Percentiles rank a stretch among this genome's conserved stretches.
Evolutionary conservation across 2,113 vertebrate species (phyloP).

Genomic region (Anolis carolinensis): DNA sequence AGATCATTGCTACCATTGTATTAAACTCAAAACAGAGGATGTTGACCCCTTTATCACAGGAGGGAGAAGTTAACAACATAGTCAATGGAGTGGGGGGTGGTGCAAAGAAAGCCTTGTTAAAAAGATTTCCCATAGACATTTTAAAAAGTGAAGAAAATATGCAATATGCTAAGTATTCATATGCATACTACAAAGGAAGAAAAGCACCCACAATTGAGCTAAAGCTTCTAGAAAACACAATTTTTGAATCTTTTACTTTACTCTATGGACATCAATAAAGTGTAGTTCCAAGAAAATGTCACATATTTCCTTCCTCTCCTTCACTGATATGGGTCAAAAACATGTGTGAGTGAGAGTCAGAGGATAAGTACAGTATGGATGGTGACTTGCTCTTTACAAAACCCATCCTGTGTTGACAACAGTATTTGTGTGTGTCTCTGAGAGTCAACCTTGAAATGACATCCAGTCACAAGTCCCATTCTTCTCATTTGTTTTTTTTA

Average conservation of each 20-base stretch:
- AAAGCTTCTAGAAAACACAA: constrained; percentile 40
- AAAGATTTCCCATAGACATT: not conserved
- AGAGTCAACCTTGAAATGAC: not conserved
- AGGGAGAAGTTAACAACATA: constrained; percentile 23
- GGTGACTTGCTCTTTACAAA: not conserved
- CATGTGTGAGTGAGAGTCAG: not conserved
- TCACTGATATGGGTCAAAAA: not conserved
- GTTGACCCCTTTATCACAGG: not conserved
- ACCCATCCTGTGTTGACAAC: not conserved
- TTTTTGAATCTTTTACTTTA: constrained; percentile 37
- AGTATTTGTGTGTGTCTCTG: not conserved
- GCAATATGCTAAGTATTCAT: constrained; percentile 13
- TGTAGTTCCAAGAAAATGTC: constrained; percentile 68
- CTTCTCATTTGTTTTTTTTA: not conserved
- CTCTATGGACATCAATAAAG: constrained; percentile 5
- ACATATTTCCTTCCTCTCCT: constrained; percentile 1
- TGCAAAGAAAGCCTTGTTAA: constrained; percentile 23
- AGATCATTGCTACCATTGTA: constrained; percentile 48
- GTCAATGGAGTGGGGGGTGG: not conserved
- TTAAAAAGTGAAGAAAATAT: constrained; percentile 11
- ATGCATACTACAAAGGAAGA: constrained; percentile 39
- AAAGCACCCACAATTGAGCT: constrained; percentile 51
- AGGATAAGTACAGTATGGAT: not conserved
- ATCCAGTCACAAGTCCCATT: not conserved
- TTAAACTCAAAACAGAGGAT: constrained; percentile 56